phyloP scores from a whole-genome alignment of 1,140 invertebrate species.

The Drosophila obscura region DNA sequence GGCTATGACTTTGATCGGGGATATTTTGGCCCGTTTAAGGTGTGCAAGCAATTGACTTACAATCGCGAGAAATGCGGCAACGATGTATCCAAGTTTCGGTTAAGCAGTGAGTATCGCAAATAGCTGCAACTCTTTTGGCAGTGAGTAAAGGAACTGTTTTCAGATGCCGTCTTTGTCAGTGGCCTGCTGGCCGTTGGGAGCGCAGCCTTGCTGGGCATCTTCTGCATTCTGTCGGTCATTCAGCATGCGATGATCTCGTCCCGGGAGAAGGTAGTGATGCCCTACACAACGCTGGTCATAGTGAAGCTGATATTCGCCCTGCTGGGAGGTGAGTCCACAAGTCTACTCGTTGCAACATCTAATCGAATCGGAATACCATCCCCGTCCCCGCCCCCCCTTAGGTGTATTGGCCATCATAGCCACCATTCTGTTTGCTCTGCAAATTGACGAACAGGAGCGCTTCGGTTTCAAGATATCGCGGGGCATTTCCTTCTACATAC shows the following conservation, averaged over 20 bases:
- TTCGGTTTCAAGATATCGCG: constrained; percentile 89
- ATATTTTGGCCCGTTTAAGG: constrained; percentile 93
- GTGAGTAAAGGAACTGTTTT: constrained; percentile 44
- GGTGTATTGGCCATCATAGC: constrained; percentile 91
- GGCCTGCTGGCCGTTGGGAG: constrained; percentile 90
- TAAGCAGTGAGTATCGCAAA: constrained; percentile 88
- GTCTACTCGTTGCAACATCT: not conserved
- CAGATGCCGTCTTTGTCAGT: constrained; percentile 91
- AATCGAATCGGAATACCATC: not conserved
- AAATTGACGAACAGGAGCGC: constrained; percentile 90
- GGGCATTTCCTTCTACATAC: constrained; percentile 93
- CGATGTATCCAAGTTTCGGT: constrained; percentile 90
- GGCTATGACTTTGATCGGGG: constrained; percentile 87
- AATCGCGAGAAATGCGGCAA: constrained; percentile 91
- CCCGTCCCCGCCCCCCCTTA: constrained; percentile 66
- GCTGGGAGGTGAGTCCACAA: constrained; percentile 88
- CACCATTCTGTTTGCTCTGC: constrained; percentile 91
- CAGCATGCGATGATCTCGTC: constrained; percentile 93
- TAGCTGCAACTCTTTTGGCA: not conserved
- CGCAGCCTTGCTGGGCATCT: constrained; percentile 88
- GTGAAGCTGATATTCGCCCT: constrained; percentile 90
- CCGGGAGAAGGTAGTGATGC: constrained; percentile 90
- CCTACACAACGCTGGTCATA: constrained; percentile 90
- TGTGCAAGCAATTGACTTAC: constrained; percentile 91
- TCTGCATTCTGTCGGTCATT: constrained; percentile 90